phyloP scores from a whole-genome alignment of 2,797 vertebrate genomes.

The Eulemur rubriventer region DNA sequence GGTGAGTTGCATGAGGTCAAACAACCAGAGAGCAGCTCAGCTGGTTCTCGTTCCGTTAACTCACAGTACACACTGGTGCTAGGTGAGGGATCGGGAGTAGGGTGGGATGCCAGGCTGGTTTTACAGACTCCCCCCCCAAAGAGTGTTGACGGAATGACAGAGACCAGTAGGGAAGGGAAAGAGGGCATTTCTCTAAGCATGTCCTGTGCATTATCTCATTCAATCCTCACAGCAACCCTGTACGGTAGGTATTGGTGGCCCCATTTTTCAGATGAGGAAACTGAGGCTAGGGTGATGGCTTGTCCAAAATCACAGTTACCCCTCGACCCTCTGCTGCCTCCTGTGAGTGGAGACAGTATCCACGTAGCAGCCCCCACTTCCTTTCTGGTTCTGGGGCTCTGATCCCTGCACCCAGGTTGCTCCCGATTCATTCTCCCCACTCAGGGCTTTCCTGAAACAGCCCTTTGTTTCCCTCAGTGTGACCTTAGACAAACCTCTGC shows the following conservation, averaged over 20 bases:
- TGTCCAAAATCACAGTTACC: neutral
- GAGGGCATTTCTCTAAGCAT: neutral
- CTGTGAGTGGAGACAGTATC: neutral
- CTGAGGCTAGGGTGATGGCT: neutral
- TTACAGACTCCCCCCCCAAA: neutral
- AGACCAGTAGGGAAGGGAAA: neutral
- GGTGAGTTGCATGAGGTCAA: neutral
- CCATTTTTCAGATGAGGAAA: neutral
- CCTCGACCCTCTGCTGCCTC: neutral
- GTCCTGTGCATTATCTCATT: fast-evolving
- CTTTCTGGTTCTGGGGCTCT: neutral
- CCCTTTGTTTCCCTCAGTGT: neutral
- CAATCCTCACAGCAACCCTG: neutral
- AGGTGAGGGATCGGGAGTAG: no score
- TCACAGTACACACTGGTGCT: neutral
- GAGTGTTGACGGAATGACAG: neutral
- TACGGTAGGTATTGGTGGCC: neutral
- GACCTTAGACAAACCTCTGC: neutral
- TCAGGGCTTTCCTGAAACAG: neutral
- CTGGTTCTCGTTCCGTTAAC: neutral
- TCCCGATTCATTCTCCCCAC: neutral
- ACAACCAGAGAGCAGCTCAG: neutral
- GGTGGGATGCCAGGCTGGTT: neutral
- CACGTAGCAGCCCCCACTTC: neutral
- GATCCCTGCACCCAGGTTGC: neutral